These are phyloP conservation scores for Corynorhinus townsendii DNA, from an alignment of 2,113 vertebrate genomes.

Conservation along the genomic window DNA sequence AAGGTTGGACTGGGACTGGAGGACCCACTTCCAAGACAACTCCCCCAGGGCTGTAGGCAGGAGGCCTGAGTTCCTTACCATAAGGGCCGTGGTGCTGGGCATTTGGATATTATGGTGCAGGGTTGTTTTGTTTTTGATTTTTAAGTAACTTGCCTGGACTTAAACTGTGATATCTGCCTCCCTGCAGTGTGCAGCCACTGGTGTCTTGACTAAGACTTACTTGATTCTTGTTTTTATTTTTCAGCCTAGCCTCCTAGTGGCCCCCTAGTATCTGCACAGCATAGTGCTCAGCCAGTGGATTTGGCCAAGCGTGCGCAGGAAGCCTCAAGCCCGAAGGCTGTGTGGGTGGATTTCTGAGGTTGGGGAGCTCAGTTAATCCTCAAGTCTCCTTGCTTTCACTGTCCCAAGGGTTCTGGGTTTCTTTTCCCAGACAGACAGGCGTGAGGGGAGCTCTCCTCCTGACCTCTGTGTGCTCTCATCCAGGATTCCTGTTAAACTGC, in stretches of 20 bases:
- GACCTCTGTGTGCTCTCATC: background rate
- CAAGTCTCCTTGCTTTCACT: background rate
- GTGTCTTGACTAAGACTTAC: background rate
- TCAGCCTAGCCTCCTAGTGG: background rate
- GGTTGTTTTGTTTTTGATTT: background rate
- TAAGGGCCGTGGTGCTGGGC: accelerated
- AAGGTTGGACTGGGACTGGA: background rate
- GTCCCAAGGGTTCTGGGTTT: background rate
- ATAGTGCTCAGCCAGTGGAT: background rate
- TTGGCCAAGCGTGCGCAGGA: background rate
- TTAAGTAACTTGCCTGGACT: background rate
- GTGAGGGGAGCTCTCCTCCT: background rate
- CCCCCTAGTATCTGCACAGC: background rate
- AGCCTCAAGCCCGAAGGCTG: background rate
- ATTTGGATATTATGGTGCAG: background rate
- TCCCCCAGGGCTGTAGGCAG: too few species aligned
- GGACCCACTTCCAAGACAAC: background rate
- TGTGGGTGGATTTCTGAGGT: background rate
- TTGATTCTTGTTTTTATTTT: background rate
- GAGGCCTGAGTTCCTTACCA: background rate
- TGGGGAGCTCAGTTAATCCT: background rate
- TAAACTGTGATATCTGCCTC: background rate
- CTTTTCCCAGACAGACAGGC: background rate
- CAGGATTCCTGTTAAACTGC: background rate
- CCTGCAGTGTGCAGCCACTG: background rate